These are phyloP conservation scores for Noctua janthina DNA, from an alignment of 2,888 invertebrate genomes.

Conservation along the genomic window DNA sequence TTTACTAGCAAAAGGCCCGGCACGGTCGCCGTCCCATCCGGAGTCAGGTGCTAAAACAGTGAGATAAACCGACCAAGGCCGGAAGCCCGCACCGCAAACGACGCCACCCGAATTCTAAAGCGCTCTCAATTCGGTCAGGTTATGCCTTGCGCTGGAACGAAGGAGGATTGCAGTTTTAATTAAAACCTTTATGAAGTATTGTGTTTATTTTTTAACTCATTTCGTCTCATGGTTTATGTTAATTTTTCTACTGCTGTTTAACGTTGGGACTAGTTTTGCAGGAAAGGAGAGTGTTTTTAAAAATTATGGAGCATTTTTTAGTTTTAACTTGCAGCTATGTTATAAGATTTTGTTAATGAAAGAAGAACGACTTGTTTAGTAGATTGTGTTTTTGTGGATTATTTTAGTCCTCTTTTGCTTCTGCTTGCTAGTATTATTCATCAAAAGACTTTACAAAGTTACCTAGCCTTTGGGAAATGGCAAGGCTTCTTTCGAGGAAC, in stretches of 20 bases:
- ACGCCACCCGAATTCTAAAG: slow-evolving; percentile 48
- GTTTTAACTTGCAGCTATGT: neutral
- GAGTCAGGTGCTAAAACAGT: slow-evolving; percentile 77
- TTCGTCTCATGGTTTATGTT: slow-evolving; percentile 56
- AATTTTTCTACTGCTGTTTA: slow-evolving; percentile 52
- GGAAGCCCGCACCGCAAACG: slow-evolving; percentile 59
- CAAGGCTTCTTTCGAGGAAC: no score
- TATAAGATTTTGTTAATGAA: slow-evolving; percentile 8
- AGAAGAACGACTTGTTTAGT: neutral
- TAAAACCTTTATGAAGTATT: slow-evolving; percentile 63
- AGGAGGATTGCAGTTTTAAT: slow-evolving; percentile 62
- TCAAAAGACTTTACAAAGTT: neutral
- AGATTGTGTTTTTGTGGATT: neutral
- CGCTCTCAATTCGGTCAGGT: slow-evolving; percentile 47
- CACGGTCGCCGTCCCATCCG: slow-evolving; percentile 67
- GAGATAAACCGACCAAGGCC: slow-evolving; percentile 72
- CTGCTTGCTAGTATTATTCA: neutral
- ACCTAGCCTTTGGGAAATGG: no score
- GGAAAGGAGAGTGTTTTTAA: slow-evolving; percentile 8
- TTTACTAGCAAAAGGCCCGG: slow-evolving; percentile 60
- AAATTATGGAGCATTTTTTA: slow-evolving; percentile 18
- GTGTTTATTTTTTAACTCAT: slow-evolving; percentile 60
- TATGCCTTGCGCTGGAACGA: slow-evolving; percentile 50
- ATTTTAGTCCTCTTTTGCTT: neutral
- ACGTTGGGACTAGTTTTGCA: slow-evolving; percentile 34